Evolutionary conservation across 2,797 vertebrate genomes (phyloP), one percentile per base, ranked within the genome.

Genomic region (Chrysocyon brachyurus): DNA sequence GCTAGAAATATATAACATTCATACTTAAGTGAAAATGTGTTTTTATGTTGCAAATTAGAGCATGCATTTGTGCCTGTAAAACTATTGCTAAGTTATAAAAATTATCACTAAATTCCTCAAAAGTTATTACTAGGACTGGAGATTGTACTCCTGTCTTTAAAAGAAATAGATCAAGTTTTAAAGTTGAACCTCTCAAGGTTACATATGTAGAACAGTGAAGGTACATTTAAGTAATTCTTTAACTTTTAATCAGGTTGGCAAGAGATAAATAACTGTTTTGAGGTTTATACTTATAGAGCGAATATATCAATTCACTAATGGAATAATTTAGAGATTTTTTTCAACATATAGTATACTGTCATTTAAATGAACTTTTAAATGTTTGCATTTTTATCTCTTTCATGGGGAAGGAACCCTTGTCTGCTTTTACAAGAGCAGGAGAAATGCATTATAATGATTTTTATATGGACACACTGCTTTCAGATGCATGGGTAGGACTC

Each of bases 381-480:
- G 22, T 94, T 94, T 75, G 15, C 8, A 73, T 79, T 84, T 94
- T 79, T 6, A n/a, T 54, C 7, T 2, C 21, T 57, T 94, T 46
- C 52, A n/a, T 28, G 28, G 33, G 54, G 56, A 61, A 61, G 14
- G 19, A n/a, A 17, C 6, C 11, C 19, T 68, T 61, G 28, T 14
- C 24, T 83, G 26, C 22, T 84, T 40, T 83, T 87, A 56, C 19
- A 87, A 75, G n/a, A 92, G 33, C n/a, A 87, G 2, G 19, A 75
- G 36, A 95, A 87, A 94, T 66, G 31, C 31, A 66, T 63, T 92
- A 4, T 79, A 95, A 75, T 94, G 73, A 92, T 77, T 96, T 97
- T 95, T 82, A 46, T 85, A 66, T 70, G 54, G 57, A 36, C 17
- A 77, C 1, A 49, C 16, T 94, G 16, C 28, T 91, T 96, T 82